These are phyloP conservation scores for Electrophaes corylata DNA, from an alignment of 2,888 invertebrate species.

Conservation along the genomic window DNA sequence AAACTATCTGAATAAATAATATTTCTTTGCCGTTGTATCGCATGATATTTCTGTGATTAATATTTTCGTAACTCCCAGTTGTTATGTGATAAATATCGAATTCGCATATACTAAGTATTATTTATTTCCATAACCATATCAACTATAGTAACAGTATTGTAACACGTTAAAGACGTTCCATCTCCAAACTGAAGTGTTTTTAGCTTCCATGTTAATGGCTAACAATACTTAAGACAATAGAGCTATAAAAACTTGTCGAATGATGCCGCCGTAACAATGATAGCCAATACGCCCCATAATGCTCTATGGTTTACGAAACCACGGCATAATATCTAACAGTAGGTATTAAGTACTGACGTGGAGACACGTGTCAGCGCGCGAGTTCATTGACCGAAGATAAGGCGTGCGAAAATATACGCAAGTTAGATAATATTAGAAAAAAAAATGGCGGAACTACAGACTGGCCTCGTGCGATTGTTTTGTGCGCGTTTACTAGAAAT, in stretches of 20 bases:
- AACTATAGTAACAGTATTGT: too few relatives aligned
- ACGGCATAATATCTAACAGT: conserved; percentile 5
- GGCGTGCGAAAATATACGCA: conserved; percentile 70
- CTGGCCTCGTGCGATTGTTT: conserved; percentile 48
- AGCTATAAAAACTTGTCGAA: conserved; percentile 16
- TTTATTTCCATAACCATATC: background rate
- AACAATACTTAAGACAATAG: conserved; percentile 15
- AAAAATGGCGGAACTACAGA: conserved; percentile 58
- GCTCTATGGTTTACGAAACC: conserved; percentile 16
- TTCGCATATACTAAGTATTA: background rate
- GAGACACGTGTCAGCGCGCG: conserved; percentile 55
- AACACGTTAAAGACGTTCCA: too few relatives aligned
- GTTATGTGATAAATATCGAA: background rate
- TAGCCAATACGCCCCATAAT: conserved; percentile 10
- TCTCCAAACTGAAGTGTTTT: background rate
- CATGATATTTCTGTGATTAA: background rate
- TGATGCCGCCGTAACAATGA: conserved; percentile 16
- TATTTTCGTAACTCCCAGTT: background rate
- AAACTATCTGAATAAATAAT: conserved; percentile 18
- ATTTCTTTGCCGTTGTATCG: conserved; percentile 1
- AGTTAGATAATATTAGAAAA: conserved; percentile 79
- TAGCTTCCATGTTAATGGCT: conserved; percentile 15
- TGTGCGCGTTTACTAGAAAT: conserved; percentile 41
- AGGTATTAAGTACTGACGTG: conserved; percentile 8
- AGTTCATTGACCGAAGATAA: conserved; percentile 74